A percentile compares a stretch with the other conserved stretches of the same genome.
These are phyloP conservation scores for Pseudoips prasinana DNA, from an alignment of 2,888 invertebrate genomes.

Conservation along the genomic window DNA sequence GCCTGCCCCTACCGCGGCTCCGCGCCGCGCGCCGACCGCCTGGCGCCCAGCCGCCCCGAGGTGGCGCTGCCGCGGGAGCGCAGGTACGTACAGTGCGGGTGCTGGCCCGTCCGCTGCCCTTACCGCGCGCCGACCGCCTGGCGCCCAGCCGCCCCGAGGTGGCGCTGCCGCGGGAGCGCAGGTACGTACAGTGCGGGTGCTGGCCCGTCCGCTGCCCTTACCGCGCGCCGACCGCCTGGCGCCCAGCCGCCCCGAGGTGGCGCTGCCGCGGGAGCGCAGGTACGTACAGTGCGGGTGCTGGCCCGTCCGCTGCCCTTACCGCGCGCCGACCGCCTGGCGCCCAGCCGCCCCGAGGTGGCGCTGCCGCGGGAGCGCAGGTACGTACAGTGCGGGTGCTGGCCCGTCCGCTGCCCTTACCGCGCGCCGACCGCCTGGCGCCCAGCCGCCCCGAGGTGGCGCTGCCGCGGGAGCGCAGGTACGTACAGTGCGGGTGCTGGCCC, in stretches of 20 bases:
- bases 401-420: neutral
- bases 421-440: neutral
- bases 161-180: slow-evolving; percentile 82
- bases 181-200: slow-evolving; percentile 17
- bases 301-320: neutral
- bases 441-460: neutral
- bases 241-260: slow-evolving; percentile 21
- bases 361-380: slow-evolving; percentile 79
- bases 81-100: slow-evolving; percentile 21
- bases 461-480: slow-evolving; percentile 1
- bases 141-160: slow-evolving; percentile 22
- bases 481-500: neutral
- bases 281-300: slow-evolving; percentile 5
- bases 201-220: neutral
- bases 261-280: slow-evolving; percentile 82
- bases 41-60: slow-evolving; percentile 21
- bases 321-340: slow-evolving; percentile 28
- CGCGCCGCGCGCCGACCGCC: slow-evolving; percentile 31
- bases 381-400: neutral
- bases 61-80: slow-evolving; percentile 82
- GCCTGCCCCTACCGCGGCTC: slow-evolving; percentile 87
- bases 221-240: slow-evolving; percentile 27
- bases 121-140: slow-evolving; percentile 24
- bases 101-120: neutral
- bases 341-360: slow-evolving; percentile 49